A percentile compares a stretch with the other conserved stretches of the same genome.
These are phyloP conservation scores for Zhuqinia jingwanae DNA, from an alignment of 2,888 invertebrate genomes.

Conservation along the genomic window DNA sequence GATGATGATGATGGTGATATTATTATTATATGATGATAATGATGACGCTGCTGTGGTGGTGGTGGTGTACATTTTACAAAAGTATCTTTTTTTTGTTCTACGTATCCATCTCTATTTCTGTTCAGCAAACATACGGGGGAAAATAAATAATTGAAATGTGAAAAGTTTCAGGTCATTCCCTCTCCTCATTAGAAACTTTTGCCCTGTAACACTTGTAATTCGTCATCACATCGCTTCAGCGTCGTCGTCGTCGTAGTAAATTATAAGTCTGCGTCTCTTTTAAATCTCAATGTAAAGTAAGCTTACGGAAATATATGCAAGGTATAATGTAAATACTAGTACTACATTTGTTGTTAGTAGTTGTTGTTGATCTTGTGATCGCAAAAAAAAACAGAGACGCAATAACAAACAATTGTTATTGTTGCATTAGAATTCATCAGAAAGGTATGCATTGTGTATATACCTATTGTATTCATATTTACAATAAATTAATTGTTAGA, in stretches of 20 bases:
- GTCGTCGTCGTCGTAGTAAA: constrained; percentile 28
- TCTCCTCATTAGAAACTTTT: constrained; percentile 70
- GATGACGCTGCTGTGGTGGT: too few relatives aligned
- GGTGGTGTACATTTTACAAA: too few relatives aligned
- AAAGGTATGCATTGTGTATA: not conserved
- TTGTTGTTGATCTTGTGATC: constrained; percentile 42
- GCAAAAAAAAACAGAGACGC: constrained; percentile 3
- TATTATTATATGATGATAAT: too few relatives aligned
- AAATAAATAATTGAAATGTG: constrained; percentile 69
- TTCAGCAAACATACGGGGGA: constrained; percentile 4
- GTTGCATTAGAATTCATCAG: constrained; percentile 23
- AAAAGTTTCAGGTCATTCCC: constrained; percentile 75
- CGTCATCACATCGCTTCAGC: constrained; percentile 38
- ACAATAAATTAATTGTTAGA: constrained; percentile 5
- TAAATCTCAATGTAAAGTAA: too few relatives aligned
- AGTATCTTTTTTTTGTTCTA: too few relatives aligned
- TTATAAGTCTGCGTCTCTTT: not conserved
- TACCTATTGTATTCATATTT: not conserved
- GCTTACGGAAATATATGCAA: constrained; percentile 60
- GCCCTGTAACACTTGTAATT: constrained; percentile 24
- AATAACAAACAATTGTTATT: not conserved
- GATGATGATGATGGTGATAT: not conserved
- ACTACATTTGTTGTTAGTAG: too few relatives aligned
- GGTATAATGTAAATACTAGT: too few relatives aligned
- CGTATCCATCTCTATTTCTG: too few relatives aligned